Evolutionary conservation across 2,113 vertebrate species (phyloP), one percentile per base, ranked within the genome.

Genomic region (Axis porcinus): DNA sequence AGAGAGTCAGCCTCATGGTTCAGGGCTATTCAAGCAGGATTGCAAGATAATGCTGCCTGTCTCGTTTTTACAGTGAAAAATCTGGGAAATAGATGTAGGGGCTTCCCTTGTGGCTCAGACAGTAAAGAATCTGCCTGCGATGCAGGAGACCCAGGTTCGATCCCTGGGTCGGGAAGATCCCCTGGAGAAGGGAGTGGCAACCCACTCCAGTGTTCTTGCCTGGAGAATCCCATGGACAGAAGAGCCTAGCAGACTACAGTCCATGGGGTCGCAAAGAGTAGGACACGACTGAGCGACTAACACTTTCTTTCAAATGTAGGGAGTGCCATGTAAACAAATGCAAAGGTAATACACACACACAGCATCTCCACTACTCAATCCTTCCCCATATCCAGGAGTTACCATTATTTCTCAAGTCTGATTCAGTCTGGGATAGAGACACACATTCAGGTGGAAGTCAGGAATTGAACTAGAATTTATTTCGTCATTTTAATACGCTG

Each of bases 401-500:
- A 6, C 27, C 33, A 13, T 28, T 86, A 23, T 86, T 89, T 84
- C 30, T 47, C 81, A 10, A 67, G 7, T 74, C 9, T 27, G 7
- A 28, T 36, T 89, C 62, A 74, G 40, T 15, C 43, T 25, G 12
- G 7, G 19, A 89, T 50, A 60, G 70, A 92, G 64, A 57, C 50
- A 28, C 16, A 1, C 4, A 7, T 40, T 89, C 64, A 12, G 28
- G 17, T 23, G 16, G 45, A 82, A 84, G 21, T 40, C 8, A 8
- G 52, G 33, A 92, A 50, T 19, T 58, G 23, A 91, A 47, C 30
- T 87, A 43, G 60, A 70, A 85, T 97, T 95, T 60, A 30, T 64
- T 58, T 33, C 79, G 40, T 58, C 87, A 27, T 95, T 94, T 97
- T 95, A 74, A 81, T 79, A 89, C 83, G 81, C 86, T 82, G 43